Evolutionary conservation across 2,797 vertebrate species (phyloP).

Genomic region (Parauchenoglanis punctatus): DNA sequence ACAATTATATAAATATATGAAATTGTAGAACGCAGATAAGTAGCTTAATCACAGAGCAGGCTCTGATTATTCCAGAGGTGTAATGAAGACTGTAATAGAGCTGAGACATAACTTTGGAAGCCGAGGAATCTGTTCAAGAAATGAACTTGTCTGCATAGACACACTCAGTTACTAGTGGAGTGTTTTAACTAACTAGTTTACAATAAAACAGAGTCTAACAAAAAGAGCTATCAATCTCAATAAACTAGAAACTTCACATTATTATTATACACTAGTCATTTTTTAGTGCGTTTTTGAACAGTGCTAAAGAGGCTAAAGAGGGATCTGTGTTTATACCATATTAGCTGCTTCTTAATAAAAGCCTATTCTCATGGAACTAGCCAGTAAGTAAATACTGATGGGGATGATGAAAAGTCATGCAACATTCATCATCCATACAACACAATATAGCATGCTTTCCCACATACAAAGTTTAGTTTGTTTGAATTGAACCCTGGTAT

Average conservation of each 20-base stretch:
- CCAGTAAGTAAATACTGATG: not conserved
- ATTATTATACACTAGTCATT: not conserved
- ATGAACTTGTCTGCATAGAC: not conserved
- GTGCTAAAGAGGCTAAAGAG: not conserved
- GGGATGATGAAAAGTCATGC: slow-evolving; percentile 8
- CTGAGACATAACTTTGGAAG: not conserved
- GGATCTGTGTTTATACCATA: not conserved
- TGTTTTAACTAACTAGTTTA: not conserved
- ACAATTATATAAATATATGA: not conserved
- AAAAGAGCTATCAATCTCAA: not conserved
- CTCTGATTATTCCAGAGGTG: not conserved
- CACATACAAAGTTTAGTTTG: not conserved
- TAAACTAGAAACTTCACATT: not conserved
- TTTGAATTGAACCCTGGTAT: not conserved
- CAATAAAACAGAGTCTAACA: not conserved
- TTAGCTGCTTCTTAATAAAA: not conserved
- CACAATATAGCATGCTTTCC: not conserved
- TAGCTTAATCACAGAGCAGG: not conserved
- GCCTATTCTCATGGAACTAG: not conserved
- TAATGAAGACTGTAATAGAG: not conserved
- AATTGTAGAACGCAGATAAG: not conserved
- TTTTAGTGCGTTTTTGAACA: not conserved
- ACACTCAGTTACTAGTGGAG: not conserved
- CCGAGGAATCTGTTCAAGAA: not conserved
- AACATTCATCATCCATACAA: not conserved